Percentiles rank a stretch among this genome's conserved stretches.
phyloP scores from a whole-genome alignment of 2,888 invertebrate species.

The Pantelozetes paolii region DNA sequence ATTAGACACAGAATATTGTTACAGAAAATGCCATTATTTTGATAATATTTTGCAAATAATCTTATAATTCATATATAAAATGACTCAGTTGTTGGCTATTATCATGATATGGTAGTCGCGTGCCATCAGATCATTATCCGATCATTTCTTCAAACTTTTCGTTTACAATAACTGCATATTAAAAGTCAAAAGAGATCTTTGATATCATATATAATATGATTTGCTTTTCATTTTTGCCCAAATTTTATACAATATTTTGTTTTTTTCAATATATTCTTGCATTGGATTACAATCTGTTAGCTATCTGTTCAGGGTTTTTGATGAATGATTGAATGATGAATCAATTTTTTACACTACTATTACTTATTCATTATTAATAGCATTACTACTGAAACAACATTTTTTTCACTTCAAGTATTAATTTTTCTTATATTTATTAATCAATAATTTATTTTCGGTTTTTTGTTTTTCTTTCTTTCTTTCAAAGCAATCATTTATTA shows the following conservation, averaged over 20 bases:
- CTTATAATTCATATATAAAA: constrained; percentile 5
- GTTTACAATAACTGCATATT: too few relatives aligned
- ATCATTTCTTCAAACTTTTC: not conserved
- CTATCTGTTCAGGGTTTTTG: too few relatives aligned
- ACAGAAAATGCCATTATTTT: not conserved
- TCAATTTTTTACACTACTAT: constrained; percentile 10
- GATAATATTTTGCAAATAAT: not conserved
- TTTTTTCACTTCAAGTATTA: not conserved
- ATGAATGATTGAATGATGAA: not conserved
- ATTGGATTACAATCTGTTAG: too few relatives aligned
- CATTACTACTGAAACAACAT: not conserved
- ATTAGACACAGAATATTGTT: not conserved
- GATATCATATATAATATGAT: too few relatives aligned
- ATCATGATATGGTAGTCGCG: constrained; percentile 23
- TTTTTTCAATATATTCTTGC: too few relatives aligned
- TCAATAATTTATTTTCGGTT: constrained; percentile 7
- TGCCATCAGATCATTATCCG: not conserved
- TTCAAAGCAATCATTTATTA: not conserved
- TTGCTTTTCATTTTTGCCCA: too few relatives aligned
- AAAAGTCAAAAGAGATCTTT: too few relatives aligned
- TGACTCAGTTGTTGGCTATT: constrained; percentile 10
- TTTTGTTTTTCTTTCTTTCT: not conserved
- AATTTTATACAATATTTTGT: too few relatives aligned
- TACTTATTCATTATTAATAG: not conserved
- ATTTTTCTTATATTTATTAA: not conserved